These are phyloP conservation scores for Diceros bicornis DNA, from an alignment of 2,797 vertebrate species.

Conservation along the genomic window DNA sequence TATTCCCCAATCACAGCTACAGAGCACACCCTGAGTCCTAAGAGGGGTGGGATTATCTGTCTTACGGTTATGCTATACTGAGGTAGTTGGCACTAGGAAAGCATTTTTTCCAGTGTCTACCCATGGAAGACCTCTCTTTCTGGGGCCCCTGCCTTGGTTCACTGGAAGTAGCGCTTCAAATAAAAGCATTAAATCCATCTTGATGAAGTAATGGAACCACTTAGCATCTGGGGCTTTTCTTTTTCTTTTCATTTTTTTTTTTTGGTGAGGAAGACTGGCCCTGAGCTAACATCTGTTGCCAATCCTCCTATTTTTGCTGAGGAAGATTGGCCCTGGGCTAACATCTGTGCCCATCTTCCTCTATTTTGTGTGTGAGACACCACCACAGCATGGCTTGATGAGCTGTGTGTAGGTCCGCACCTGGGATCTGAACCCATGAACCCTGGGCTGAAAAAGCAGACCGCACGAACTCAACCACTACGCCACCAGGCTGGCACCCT, in stretches of 20 bases:
- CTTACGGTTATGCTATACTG: neutral
- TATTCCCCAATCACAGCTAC: neutral
- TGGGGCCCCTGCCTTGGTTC: neutral
- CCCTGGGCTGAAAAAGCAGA: too few species aligned
- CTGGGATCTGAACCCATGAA: too few species aligned
- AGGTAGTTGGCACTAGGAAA: neutral
- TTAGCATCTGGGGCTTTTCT: neutral
- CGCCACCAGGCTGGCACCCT: too few species aligned
- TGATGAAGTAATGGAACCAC: neutral
- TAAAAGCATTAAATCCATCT: slow-evolving; percentile 1
- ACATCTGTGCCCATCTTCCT: too few species aligned
- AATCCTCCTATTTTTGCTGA: too few species aligned
- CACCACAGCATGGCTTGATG: too few species aligned
- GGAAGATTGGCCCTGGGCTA: too few species aligned
- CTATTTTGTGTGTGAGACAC: too few species aligned
- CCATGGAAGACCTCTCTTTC: neutral
- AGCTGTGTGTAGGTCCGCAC: too few species aligned
- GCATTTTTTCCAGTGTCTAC: neutral
- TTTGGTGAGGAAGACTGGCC: too few species aligned
- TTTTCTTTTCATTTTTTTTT: neutral
- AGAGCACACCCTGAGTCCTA: neutral
- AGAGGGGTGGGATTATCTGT: neutral
- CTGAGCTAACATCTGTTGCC: too few species aligned
- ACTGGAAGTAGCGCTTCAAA: neutral
- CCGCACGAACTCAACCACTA: too few species aligned